These are phyloP conservation scores for Spodoptera littoralis DNA, from an alignment of 2,888 invertebrate species.

Conservation along the genomic window DNA sequence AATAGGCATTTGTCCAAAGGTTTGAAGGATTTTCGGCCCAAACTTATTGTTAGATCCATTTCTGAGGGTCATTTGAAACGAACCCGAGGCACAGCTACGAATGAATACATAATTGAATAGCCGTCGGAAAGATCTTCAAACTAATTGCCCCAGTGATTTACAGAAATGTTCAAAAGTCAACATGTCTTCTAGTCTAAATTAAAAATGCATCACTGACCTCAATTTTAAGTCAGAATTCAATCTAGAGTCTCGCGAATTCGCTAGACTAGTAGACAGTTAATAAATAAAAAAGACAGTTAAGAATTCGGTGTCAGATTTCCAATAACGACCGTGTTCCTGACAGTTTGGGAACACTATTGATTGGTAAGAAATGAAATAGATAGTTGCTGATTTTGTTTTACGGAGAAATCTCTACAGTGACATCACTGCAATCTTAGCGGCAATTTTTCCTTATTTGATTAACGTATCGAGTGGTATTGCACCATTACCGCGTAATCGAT, in stretches of 20 bases:
- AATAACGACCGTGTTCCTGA: slow-evolving; percentile 51
- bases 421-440: slow-evolving; percentile 7
- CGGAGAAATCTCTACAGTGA: slow-evolving; percentile 11
- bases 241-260: slow-evolving; percentile 40
- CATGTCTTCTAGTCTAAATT: slow-evolving; percentile 24
- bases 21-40: slow-evolving; percentile 30
- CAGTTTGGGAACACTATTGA: slow-evolving; percentile 40
- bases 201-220: slow-evolving; percentile 25
- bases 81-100: slow-evolving; percentile 13
- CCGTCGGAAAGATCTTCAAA: slow-evolving; percentile 11
- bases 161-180: slow-evolving; percentile 13
- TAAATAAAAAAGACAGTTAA: slow-evolving; percentile 37
- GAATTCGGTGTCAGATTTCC: slow-evolving; percentile 49
- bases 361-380: slow-evolving; percentile 25
- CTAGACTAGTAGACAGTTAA: slow-evolving; percentile 40
- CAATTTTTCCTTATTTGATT: slow-evolving; percentile 28
- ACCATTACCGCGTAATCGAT: slow-evolving; percentile 21
- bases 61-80: slow-evolving; percentile 12
- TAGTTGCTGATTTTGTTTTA: slow-evolving; percentile 5
- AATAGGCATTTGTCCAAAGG: slow-evolving; percentile 36
- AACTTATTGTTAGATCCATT: slow-evolving; percentile 47
- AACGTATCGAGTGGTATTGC: slow-evolving; percentile 11
- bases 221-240: slow-evolving; percentile 15
- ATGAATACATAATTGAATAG: slow-evolving; percentile 34
- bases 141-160: slow-evolving; percentile 19